These are phyloP conservation scores for Corbicula japonica DNA, from an alignment of 2,888 invertebrate species.

Conservation along the genomic window DNA sequence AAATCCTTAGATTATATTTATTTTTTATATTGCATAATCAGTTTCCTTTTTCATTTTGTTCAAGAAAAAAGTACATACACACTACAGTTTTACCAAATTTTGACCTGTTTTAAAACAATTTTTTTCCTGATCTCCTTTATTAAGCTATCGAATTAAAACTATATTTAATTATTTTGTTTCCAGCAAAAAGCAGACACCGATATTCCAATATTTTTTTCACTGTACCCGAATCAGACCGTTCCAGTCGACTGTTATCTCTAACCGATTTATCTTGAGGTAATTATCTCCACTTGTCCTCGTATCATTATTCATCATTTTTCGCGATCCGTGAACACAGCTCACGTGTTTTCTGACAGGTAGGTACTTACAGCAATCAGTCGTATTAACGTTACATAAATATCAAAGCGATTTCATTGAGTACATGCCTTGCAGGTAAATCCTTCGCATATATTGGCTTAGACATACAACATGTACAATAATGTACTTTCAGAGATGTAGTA, in stretches of 20 bases:
- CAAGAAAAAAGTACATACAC: too few relatives aligned
- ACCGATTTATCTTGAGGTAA: constrained; percentile 3
- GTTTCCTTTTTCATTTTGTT: too few relatives aligned
- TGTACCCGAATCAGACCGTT: neutral
- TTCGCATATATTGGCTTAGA: too few relatives aligned
- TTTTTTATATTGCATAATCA: too few relatives aligned
- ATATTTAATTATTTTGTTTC: neutral
- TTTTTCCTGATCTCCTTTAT: neutral
- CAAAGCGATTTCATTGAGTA: constrained; percentile 5
- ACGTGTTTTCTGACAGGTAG: constrained; percentile 17
- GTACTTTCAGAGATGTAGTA: too few relatives aligned
- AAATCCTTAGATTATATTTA: too few relatives aligned
- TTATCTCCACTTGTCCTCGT: constrained; percentile 10
- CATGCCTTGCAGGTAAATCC: constrained; percentile 14
- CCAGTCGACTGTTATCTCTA: neutral
- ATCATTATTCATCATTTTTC: constrained; percentile 14
- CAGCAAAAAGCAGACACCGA: neutral
- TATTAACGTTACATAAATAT: constrained; percentile 4
- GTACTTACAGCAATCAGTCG: constrained; percentile 19
- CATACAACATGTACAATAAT: too few relatives aligned
- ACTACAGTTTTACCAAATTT: too few relatives aligned
- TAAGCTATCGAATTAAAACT: neutral
- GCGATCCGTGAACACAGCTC: constrained; percentile 7
- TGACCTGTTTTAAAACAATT: neutral
- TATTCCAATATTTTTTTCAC: neutral